Evolutionary conservation across 1,140 invertebrate species (phyloP).

Genomic region (Ctenoplectra terminalis): DNA sequence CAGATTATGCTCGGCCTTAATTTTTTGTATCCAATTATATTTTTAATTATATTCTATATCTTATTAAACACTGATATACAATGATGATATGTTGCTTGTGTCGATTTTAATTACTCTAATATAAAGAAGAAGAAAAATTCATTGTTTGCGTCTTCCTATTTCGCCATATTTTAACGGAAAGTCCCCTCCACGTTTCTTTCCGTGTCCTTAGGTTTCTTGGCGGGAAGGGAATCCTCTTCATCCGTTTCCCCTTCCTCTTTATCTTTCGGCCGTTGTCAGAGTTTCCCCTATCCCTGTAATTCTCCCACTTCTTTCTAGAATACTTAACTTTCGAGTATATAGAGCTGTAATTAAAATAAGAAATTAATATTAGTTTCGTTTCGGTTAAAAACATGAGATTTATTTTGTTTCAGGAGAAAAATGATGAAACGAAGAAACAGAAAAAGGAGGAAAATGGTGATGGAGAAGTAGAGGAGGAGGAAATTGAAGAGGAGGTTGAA

Average conservation of each 20-base stretch:
- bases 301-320: slow-evolving; percentile 6
- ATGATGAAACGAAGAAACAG: slow-evolving; percentile 89
- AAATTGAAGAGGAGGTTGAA: slow-evolving; percentile 82
- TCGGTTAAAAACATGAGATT: neutral
- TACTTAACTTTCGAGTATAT: neutral
- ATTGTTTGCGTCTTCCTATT: slow-evolving; percentile 51
- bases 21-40: too few species aligned
- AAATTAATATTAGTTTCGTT: neutral
- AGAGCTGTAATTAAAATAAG: neutral
- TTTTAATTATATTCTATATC: too few species aligned
- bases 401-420: slow-evolving; percentile 85
- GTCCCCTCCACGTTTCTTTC: slow-evolving; percentile 44
- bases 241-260: slow-evolving; percentile 38
- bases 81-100: too few species aligned
- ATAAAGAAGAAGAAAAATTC: too few species aligned
- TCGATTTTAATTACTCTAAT: too few species aligned
- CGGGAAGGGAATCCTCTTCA: slow-evolving; percentile 59
- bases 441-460: slow-evolving; percentile 90
- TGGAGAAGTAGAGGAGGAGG: slow-evolving; percentile 82
- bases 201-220: slow-evolving; percentile 54
- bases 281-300: neutral
- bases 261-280: slow-evolving; percentile 12
- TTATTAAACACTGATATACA: too few species aligned
- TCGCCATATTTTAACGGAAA: slow-evolving; percentile 56
- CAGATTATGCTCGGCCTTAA: too few species aligned